Conservation (phyloP, 2,888 invertebrate species). For the Therioaphis trifolii region DNA sequence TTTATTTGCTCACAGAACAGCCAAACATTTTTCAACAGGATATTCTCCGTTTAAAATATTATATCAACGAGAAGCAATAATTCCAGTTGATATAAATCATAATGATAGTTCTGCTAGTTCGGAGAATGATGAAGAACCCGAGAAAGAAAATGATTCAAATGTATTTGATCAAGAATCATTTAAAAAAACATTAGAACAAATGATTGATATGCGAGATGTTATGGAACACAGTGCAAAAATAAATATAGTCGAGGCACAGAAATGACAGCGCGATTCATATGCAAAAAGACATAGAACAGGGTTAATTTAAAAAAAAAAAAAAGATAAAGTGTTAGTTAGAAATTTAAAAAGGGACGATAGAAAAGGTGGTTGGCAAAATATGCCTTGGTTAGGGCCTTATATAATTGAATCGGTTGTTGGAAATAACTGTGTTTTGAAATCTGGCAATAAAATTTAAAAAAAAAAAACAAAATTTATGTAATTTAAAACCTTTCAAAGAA, state of each 20-base stretch:
- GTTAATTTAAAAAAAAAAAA: neutral
- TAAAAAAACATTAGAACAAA: neutral
- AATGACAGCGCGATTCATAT: neutral
- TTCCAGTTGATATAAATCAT: neutral
- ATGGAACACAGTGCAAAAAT: neutral
- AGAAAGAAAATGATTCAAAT: neutral
- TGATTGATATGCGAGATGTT: neutral
- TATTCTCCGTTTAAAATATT: constrained; percentile 5
- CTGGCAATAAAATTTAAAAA: neutral
- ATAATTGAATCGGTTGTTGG: no score
- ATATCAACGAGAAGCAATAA: neutral
- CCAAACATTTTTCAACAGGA: neutral
- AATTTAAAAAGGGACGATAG: neutral
- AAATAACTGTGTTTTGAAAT: no score
- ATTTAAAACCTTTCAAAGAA: neutral
- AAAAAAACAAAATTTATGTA: neutral
- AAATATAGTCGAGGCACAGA: constrained; percentile 4
- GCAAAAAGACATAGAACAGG: neutral
- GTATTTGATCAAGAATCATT: neutral
- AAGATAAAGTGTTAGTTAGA: neutral
- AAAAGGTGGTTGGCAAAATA: neutral
- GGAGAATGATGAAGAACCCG: no score
- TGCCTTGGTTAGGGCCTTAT: no score
- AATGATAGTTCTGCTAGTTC: no score
- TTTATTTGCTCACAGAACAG: neutral